Base-by-base conservation (phyloP, 2,113 vertebrate genomes). In the Amia ocellicauda region DNA sequence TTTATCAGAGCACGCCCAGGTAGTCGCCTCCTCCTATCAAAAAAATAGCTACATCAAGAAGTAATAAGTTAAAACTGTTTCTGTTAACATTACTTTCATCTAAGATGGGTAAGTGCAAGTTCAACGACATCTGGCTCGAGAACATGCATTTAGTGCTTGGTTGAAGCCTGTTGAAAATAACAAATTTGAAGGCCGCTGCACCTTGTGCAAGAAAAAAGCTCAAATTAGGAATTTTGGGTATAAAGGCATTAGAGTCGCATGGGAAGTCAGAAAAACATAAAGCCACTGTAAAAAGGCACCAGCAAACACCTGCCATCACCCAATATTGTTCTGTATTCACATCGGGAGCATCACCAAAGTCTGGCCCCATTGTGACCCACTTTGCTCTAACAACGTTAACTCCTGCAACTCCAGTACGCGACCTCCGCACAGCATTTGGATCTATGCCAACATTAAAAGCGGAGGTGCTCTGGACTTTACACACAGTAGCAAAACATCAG, bases 401-500 rank as follows among this genome's bases (percentile, higher is more conserved):
- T 28, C 53, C 51, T 53, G 26, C 56, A n/a, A 28, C n/a, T 22
- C 36, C 58, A 36, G 22, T 8, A 16, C 22, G 31, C n/a, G 26
- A 58, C 29, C 61, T 60, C 50, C 40, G 26, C 11, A 41, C 26
- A 42, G 24, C 62, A 14, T 69, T 64, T 45, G 58, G 68, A 7
- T 65, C 19, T 28, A 59, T 47, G 13, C 56, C 56, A 19, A 64
- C 56, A 14, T 11, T 70, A n/a, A 65, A 60, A 69, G 58, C 45
- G 20, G 62, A 69, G 62, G 41, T 65, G 17, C 23, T 69, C 7
- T 65, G 58, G 62, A 22, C 24, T 53, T 22, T 70, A 13, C 8
- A 69, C 36, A 55, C 59, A 17, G 24, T 57, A 4, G 9, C 20
- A 36, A 59, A 11, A 40, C 60, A 58, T 27, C 60, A 69, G 16